Conservation (phyloP, 2,113 vertebrate genomes). For the Cyphomyrus plagiostoma region DNA sequence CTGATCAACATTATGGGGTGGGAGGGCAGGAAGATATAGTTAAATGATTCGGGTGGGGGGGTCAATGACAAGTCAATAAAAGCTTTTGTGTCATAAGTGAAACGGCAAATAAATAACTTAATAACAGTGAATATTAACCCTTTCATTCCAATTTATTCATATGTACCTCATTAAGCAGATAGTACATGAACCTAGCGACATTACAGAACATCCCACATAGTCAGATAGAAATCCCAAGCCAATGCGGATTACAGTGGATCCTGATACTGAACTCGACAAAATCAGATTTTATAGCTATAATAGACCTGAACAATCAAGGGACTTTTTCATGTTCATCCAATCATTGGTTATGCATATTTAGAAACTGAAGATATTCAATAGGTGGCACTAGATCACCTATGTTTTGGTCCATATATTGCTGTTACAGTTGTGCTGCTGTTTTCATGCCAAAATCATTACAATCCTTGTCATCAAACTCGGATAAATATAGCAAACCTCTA, state of each 20-base stretch:
- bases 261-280: not conserved
- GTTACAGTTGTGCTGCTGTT: not conserved
- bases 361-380: not conserved
- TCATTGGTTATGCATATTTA: not conserved
- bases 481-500: conserved; percentile 7
- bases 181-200: not conserved
- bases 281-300: not conserved
- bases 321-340: not conserved
- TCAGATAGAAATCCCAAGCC: not conserved
- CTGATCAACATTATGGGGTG: not conserved
- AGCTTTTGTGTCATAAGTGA: not conserved
- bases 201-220: not conserved
- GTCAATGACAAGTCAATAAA: not conserved
- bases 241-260: not conserved
- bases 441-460: conserved; percentile 7
- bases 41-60: not conserved
- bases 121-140: not conserved
- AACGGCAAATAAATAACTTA: not conserved
- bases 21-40: not conserved
- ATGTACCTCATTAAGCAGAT: not conserved
- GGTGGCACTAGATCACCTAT: conserved; percentile 21
- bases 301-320: not conserved
- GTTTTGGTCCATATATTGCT: not conserved
- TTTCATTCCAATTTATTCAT: not conserved
- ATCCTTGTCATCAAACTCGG: conserved; percentile 7